A percentile compares a stretch with the other conserved stretches of the same genome.
Conservation (phyloP, 2,797 vertebrate genomes). For the Neopelma chrysocephalum region DNA sequence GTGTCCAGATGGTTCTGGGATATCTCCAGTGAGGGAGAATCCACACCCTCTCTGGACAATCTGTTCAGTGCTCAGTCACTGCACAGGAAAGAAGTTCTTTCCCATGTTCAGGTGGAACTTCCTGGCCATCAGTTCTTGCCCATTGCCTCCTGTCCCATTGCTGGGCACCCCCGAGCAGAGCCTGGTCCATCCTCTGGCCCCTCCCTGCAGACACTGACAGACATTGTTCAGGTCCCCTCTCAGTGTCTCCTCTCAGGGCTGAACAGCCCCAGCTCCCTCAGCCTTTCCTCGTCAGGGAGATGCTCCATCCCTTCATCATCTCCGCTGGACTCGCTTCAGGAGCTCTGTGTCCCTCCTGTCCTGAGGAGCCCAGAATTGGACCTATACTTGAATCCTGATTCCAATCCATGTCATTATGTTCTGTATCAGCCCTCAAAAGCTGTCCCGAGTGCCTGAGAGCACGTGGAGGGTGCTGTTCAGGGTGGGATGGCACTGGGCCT, state of each 20-base stretch:
- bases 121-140: background rate
- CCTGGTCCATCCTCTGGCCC: background rate
- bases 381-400: background rate
- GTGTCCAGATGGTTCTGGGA: background rate
- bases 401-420: background rate
- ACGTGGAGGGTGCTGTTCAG: background rate
- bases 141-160: background rate
- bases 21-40: background rate
- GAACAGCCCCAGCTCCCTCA: background rate
- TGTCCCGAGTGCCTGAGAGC: background rate
- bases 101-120: background rate
- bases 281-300: background rate
- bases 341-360: background rate
- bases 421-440: background rate
- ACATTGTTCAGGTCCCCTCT: background rate
- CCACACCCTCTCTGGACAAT: background rate
- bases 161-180: background rate
- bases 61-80: background rate
- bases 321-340: background rate
- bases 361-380: background rate
- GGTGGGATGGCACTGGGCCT: background rate
- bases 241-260: background rate
- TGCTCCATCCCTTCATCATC: background rate
- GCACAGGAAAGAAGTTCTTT: background rate
- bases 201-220: background rate